Evolutionary conservation across 2,888 invertebrate species (phyloP), one percentile per base, ranked within the genome.

Genomic region (Quadriops clusia): DNA sequence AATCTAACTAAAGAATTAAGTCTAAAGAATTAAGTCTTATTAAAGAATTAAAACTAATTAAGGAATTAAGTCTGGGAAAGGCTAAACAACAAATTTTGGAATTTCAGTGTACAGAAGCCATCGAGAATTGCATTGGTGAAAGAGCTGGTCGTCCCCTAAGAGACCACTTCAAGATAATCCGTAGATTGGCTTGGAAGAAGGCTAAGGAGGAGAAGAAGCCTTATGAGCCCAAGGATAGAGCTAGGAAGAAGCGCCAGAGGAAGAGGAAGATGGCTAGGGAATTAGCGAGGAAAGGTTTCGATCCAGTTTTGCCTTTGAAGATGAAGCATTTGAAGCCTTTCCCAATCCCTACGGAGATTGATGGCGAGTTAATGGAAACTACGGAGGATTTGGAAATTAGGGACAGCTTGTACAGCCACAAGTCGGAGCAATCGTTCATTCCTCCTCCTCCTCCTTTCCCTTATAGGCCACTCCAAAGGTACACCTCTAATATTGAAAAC

Each of bases 161-260:
- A 13, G 61, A 61, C 36, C 54, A 58, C 39, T 60, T 55, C 40
- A 50, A 53, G 34, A 53, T 60, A 12, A 60, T 61, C n/a, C 43
- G 59, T 30, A 50, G 43, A 37, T 34, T 60, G 14, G 60, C 58
- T 3, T 61, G 60, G 58, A 52, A 50, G 24, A 54, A 49, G 29
- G 50, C 51, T 11, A 43, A 40, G 9, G 51, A 50, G 25, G 38
- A 46, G 3, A 42, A 50, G 21, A 53, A 51, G 37, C 51, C 53
- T 2, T 53, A 38, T 32, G 37, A 35, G 28, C 30, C 34, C 3
- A 50, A 45, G 23, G 41, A 49, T 0, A 47, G 38, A 24, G 28
- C 38, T 14, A 46, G 40, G 12, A 51, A 41, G 29, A 46, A 38
- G 18, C 47, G 46, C 30, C 52, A 48, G 23, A 50, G 47, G 27